Conservation (phyloP, 2,888 invertebrate genomes). For the Acronicta psi region DNA sequence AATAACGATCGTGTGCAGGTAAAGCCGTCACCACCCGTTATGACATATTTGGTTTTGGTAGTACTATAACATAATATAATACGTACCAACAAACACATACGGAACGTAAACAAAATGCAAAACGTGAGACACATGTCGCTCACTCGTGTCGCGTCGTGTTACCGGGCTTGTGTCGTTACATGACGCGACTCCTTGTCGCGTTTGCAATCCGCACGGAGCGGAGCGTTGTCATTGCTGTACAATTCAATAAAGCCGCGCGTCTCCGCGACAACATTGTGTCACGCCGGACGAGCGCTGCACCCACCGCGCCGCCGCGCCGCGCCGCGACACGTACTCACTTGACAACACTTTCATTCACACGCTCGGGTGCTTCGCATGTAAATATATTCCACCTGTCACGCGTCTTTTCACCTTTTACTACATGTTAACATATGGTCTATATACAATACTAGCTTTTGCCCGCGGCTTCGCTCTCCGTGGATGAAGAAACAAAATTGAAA, state of each 20-base stretch:
- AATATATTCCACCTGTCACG: conserved; percentile 1
- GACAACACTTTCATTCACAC: background rate
- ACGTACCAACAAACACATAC: too few species aligned
- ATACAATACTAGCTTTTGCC: too few species aligned
- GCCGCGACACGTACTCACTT: background rate
- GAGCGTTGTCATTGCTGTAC: background rate
- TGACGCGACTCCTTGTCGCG: background rate
- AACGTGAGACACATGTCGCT: too few species aligned
- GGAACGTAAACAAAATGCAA: background rate
- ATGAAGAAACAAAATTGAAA: too few species aligned
- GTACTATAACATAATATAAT: too few species aligned
- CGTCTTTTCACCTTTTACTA: background rate
- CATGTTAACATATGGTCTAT: too few species aligned
- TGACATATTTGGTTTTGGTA: too few species aligned
- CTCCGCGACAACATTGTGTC: background rate
- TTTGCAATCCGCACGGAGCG: background rate
- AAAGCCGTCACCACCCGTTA: too few species aligned
- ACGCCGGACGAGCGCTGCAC: too few species aligned
- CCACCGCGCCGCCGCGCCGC: background rate
- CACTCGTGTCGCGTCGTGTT: too few species aligned
- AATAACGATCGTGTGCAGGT: too few species aligned
- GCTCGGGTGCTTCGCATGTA: background rate
- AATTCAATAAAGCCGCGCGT: conserved; percentile 2
- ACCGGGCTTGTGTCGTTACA: background rate
- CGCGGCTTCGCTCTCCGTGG: too few species aligned